Evolutionary conservation across 2,113 vertebrate genomes (phyloP), one percentile per base, ranked within the genome.

Genomic region (Vidua chalybeata): DNA sequence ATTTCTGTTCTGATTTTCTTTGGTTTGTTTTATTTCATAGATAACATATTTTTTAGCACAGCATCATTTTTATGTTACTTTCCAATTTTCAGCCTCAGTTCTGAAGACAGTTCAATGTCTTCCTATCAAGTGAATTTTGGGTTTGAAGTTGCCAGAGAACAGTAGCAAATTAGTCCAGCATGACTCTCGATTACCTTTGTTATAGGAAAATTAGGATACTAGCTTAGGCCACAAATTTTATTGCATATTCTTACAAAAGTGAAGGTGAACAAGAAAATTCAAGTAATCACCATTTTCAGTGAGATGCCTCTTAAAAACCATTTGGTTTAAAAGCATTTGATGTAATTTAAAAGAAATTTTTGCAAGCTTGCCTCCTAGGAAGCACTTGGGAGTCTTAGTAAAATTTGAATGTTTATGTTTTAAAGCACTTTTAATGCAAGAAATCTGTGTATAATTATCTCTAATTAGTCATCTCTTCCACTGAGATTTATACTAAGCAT

Each of bases 361-460:
- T 94, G 89, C 82, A 89, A 93, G 74, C 71, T 93, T 91, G 67
- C 84, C 89, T 96, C 67, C 59, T 83, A 94, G 81, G 81, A 95
- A 95, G 78, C 93, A 94, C 94, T 96, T 87, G 87, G 93, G 93
- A 97, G 39, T 56, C 74, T 85, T 91, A 96, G 89, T 77, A 93
- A 97, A 93, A 96, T 93, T 27, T 85, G 84, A 96, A 95, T 96
- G 94, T 97, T 97, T 96, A 96, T 95, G 93, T 97, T 97, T 96
- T 95, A 96, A 97, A 97, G 89, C 84, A 91, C 74, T 96, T 97
- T 96, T 96, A 97, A 96, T 96, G 96, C 87, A 96, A 96, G 89
- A 96, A 96, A 95, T 95, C 91, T 91, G 84, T 80, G 89, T 97
- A 90, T 96, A 96, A 96, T 96, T 94, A 97, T 69, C 71, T 91